Conservation (phyloP, 2,113 vertebrate genomes). For the Edolisoma coerulescens region DNA sequence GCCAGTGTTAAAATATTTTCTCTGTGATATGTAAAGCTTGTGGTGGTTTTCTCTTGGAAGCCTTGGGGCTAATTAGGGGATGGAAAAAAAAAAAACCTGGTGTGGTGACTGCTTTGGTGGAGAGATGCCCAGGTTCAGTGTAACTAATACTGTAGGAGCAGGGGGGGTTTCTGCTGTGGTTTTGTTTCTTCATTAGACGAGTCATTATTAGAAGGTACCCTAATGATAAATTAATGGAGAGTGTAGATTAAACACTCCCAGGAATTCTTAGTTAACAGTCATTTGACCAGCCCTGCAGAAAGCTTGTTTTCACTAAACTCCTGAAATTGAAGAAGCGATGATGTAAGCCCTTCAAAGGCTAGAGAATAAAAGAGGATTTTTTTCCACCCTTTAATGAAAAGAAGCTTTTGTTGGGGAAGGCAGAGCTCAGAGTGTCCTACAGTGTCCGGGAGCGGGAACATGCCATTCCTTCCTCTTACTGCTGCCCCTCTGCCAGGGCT, state of each 20-base stretch:
- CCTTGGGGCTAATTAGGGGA: background rate
- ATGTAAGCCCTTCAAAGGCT: slow-evolving; percentile 55
- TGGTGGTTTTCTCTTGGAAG: background rate
- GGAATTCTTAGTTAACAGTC: slow-evolving; percentile 39
- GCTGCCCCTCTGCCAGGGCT: background rate
- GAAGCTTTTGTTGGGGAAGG: slow-evolving; percentile 52
- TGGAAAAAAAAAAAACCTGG: fast-evolving
- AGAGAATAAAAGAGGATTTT: slow-evolving; percentile 22
- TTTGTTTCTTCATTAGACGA: background rate
- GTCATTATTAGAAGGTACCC: background rate
- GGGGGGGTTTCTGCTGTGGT: background rate
- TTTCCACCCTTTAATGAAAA: slow-evolving; percentile 42
- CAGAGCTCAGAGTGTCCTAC: background rate
- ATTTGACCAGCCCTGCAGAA: slow-evolving; percentile 4
- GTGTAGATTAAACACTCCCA: background rate
- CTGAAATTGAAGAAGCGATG: slow-evolving; percentile 42
- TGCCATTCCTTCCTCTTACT: background rate
- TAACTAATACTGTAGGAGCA: background rate
- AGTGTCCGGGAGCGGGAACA: background rate
- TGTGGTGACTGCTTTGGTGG: background rate
- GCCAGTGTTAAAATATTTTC: background rate
- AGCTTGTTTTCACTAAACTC: slow-evolving; percentile 60
- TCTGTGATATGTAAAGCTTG: fast-evolving
- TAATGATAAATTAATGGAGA: slow-evolving; percentile 1
- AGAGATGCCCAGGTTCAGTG: background rate